A percentile compares a stretch with the other conserved stretches of the same genome.
phyloP scores from a whole-genome alignment of 2,797 vertebrate species.

The Prunella strophiata region DNA sequence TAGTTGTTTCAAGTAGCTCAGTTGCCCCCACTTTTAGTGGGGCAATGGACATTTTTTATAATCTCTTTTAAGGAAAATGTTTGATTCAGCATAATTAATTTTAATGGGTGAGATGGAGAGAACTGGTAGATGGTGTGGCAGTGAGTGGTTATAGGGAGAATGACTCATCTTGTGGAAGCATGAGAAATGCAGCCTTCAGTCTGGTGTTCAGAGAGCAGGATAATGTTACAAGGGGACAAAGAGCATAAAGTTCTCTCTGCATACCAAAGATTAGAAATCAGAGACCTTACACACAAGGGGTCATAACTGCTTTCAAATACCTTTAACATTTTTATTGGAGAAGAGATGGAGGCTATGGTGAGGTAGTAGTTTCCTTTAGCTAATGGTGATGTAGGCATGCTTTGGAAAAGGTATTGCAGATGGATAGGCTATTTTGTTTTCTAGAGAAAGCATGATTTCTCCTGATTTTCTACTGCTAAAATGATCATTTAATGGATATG shows the following conservation, averaged over 20 bases:
- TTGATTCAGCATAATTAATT: not conserved
- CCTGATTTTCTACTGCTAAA: not conserved
- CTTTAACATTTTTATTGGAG: not conserved
- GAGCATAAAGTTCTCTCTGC: not conserved
- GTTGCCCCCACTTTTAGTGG: not conserved
- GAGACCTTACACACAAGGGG: not conserved
- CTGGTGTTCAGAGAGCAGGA: not conserved
- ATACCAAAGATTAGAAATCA: not conserved
- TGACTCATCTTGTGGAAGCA: not conserved
- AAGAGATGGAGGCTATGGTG: not conserved
- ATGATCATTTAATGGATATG: not conserved
- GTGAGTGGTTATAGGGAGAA: not conserved
- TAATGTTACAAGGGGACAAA: not conserved
- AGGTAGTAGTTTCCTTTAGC: not conserved
- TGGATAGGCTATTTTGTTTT: not conserved
- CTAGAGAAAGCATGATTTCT: not conserved
- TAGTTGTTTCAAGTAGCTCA: not conserved
- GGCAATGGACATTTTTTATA: not conserved
- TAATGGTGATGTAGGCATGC: not conserved
- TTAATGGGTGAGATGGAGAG: not conserved
- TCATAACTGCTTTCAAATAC: not conserved
- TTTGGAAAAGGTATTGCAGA: not conserved
- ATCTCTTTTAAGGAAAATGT: not conserved
- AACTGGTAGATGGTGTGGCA: not conserved
- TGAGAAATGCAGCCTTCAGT: not conserved